Percentiles rank a stretch among this genome's conserved stretches.
These are phyloP conservation scores for Torymus tubicola DNA, from an alignment of 2,888 invertebrate genomes.

Conservation along the genomic window DNA sequence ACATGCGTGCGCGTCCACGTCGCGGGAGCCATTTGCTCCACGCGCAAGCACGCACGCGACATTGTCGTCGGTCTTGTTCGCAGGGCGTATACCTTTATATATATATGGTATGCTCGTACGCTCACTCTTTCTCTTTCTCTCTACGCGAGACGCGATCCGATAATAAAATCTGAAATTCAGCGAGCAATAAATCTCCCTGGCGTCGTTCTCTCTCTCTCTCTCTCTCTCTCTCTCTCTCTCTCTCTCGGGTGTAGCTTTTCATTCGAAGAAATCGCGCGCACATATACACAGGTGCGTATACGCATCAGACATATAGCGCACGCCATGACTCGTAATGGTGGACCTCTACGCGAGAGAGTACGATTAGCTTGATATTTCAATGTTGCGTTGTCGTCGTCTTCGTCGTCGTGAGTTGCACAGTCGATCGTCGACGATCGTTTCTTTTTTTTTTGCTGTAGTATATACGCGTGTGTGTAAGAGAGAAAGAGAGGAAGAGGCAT, in stretches of 20 bases:
- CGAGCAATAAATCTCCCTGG: conserved; percentile 37
- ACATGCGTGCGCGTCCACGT: conserved; percentile 8
- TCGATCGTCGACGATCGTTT: neutral
- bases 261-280: conserved; percentile 18
- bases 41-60: conserved; percentile 1
- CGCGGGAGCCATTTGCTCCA: neutral
- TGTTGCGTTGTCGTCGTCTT: conserved; percentile 1
- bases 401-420: neutral
- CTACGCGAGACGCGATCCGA: neutral
- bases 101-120: neutral
- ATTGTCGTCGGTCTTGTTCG: conserved; percentile 38
- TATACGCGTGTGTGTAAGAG: too few relatives aligned
- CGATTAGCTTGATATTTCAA: conserved; percentile 48
- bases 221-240: neutral
- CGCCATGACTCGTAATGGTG: too few relatives aligned
- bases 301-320: too few relatives aligned
- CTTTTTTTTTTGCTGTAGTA: neutral
- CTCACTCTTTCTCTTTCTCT: neutral
- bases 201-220: neutral
- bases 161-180: conserved; percentile 55
- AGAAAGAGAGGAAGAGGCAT: too few relatives aligned
- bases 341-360: too few relatives aligned
- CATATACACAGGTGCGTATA: too few relatives aligned
- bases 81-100: conserved; percentile 3
- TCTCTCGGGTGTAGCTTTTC: conserved; percentile 20